Percentiles rank a stretch among this genome's conserved stretches.
These are phyloP conservation scores for Caenorhabditis elegans DNA, from an alignment of 1,140 invertebrate genomes.

Conservation along the genomic window DNA sequence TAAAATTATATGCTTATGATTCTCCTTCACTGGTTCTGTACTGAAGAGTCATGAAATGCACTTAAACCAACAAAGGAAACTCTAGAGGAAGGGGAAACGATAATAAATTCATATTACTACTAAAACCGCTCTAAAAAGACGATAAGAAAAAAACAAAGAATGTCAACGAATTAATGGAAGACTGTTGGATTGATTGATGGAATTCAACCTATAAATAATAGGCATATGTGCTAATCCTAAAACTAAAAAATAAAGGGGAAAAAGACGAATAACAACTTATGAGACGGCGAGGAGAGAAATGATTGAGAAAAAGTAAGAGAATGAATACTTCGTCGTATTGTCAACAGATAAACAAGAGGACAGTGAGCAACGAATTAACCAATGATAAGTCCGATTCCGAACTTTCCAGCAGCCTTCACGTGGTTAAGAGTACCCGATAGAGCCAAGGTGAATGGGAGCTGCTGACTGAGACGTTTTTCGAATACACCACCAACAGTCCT, in stretches of 20 bases:
- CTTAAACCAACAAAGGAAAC: background rate
- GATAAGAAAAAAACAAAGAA: background rate
- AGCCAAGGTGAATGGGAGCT: slow-evolving; percentile 85
- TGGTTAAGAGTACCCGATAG: slow-evolving; percentile 91
- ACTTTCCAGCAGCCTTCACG: slow-evolving; percentile 67
- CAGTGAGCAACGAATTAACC: slow-evolving; percentile 52
- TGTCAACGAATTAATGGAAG: background rate
- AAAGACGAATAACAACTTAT: background rate
- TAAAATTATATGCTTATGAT: background rate
- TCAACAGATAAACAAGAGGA: slow-evolving; percentile 15
- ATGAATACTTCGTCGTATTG: background rate
- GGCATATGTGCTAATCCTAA: background rate
- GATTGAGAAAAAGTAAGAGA: background rate
- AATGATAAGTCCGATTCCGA: slow-evolving; percentile 69
- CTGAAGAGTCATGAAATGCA: background rate
- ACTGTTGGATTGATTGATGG: background rate
- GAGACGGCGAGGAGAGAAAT: background rate
- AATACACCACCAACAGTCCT: slow-evolving; percentile 82
- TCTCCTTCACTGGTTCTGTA: background rate
- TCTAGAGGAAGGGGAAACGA: background rate
- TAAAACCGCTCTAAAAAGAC: slow-evolving; percentile 4
- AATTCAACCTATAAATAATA: slow-evolving; percentile 17
- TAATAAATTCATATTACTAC: slow-evolving; percentile 24
- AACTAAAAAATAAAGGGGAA: background rate
- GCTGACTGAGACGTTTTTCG: slow-evolving; percentile 85